phyloP scores from a whole-genome alignment of 2,797 vertebrate genomes.

The Typhlichthys eigenmanni region DNA sequence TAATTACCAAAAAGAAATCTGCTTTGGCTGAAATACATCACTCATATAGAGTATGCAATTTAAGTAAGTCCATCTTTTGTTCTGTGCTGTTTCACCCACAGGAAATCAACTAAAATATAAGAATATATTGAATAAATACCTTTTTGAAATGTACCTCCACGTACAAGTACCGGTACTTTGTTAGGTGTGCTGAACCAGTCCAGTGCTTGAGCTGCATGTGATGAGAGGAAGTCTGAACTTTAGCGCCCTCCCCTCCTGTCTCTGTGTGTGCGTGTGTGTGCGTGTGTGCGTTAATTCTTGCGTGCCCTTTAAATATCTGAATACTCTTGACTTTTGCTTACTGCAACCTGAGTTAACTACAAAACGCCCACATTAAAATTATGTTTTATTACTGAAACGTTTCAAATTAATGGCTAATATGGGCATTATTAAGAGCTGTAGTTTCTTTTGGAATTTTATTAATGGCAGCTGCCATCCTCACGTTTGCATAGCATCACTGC shows the following conservation, averaged over 20 bases:
- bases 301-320: too few relatives aligned
- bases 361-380: too few relatives aligned
- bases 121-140: constrained; percentile 43
- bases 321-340: too few relatives aligned
- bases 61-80: constrained; percentile 17
- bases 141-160: constrained; percentile 50
- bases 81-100: constrained; percentile 5
- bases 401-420: too few relatives aligned
- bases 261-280: too few relatives aligned
- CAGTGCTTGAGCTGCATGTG: constrained; percentile 29
- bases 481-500: too few relatives aligned
- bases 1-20: not conserved
- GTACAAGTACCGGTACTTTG: constrained; percentile 14
- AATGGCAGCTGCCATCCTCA: too few relatives aligned
- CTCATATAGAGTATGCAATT: not conserved
- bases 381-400: too few relatives aligned
- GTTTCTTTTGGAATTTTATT: too few relatives aligned
- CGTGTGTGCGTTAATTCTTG: too few relatives aligned
- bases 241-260: constrained; percentile 27
- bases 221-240: constrained; percentile 54
- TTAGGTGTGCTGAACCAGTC: constrained; percentile 23
- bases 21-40: not conserved
- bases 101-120: not conserved
- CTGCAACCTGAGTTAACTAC: too few relatives aligned
- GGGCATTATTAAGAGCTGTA: too few relatives aligned